A percentile compares a stretch with the other conserved stretches of the same genome.
Conservation (phyloP, 1,140 invertebrate genomes). For the Halotydeus destructor region DNA sequence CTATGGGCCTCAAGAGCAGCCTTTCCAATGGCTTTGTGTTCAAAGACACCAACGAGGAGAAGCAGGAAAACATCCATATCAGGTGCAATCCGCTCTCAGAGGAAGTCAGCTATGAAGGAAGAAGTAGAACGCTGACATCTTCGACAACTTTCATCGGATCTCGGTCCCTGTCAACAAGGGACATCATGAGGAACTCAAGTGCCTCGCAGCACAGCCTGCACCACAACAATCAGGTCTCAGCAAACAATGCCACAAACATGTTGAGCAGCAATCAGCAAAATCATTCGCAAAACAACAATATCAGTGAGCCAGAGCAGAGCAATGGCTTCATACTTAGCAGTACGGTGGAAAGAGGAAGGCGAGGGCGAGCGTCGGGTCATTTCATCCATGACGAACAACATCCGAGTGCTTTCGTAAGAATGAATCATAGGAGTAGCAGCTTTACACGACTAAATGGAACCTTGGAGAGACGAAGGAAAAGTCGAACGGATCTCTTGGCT, state of each 20-base stretch:
- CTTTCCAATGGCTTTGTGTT: no score
- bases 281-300: not conserved
- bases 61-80: no score
- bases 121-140: no score
- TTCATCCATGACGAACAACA: not conserved
- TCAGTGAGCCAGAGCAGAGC: not conserved
- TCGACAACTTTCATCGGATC: no score
- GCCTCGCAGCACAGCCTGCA: no score
- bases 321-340: not conserved
- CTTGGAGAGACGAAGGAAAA: constrained; percentile 8
- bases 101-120: no score
- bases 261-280: not conserved
- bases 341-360: not conserved
- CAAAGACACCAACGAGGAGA: no score
- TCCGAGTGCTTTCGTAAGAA: not conserved
- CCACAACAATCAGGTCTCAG: no score
- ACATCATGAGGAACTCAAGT: no score
- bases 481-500: constrained; percentile 6
- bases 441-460: constrained; percentile 10
- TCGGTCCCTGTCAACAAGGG: no score
- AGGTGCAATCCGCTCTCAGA: no score
- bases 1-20: no score
- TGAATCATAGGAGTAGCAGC: constrained; percentile 8
- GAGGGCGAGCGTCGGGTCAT: not conserved
- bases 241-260: not conserved